Evolutionary conservation across 2,113 vertebrate genomes (phyloP), one percentile per base, ranked within the genome.

Genomic region (Forbesichthys papilliferus): DNA sequence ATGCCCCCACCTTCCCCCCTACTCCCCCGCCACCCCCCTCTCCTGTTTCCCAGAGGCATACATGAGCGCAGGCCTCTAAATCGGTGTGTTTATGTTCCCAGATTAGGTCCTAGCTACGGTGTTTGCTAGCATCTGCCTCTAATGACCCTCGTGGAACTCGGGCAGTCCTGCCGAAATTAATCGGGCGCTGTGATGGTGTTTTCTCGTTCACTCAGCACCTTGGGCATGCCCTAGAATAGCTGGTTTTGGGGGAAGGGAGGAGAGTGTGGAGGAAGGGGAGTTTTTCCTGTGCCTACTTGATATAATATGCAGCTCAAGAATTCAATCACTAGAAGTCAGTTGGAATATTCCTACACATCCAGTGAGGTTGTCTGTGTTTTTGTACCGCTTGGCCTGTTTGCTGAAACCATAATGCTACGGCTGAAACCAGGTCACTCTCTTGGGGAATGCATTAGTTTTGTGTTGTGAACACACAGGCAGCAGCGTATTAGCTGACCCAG

Each of bases 81-180:
- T 48, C 70, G 11, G 27, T 65, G 46, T 84, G 77, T 79, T 75
- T 61, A 64, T 49, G 77, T 68, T 64, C 68, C 27, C 72, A 71
- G 86, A 86, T 87, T 84, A 88, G 78, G 67, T 61, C 59, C 9
- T 27, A 27, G 68, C 64, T 20, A 1, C 60, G 56, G 70, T 56
- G 2, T 77, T 74, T 65, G 73, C 75, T 73, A 80, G 81, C 88
- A 88, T 90, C 86, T 90, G 86, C 78, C 73, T 71, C 63, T 81
- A 73, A 75, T 87, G 80, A 77, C 80, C 70, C 74, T 49, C 13
- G 46, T 74, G 82, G 46, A 27, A 76, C 83, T 66, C 79, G 75
- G 68, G 72, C 77, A 80, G 81, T 66, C 81, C 66, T 62, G 74
- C 69, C 77, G 81, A 55, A 49, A 84, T 88, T 87, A 81, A 86